Evolutionary conservation across 2,797 vertebrate species (phyloP).

Genomic region (Sebastes vulpes): DNA sequence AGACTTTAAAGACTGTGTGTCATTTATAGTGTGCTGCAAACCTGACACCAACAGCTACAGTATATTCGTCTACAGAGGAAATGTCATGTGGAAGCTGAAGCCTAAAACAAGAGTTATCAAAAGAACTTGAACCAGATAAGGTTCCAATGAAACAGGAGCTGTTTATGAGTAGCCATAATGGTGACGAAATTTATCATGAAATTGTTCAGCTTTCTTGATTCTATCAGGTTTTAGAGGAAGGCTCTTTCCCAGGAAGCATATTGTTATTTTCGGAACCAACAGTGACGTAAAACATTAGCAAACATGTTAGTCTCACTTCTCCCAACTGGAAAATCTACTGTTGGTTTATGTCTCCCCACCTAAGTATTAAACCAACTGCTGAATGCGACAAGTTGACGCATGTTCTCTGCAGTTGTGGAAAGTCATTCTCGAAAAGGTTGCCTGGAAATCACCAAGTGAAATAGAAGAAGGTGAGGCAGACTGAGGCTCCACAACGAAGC

Average conservation of each 20-base stretch:
- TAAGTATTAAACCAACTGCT: slow-evolving; percentile 21
- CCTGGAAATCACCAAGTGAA: slow-evolving; percentile 29
- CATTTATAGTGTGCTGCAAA: not conserved
- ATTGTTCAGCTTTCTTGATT: not conserved
- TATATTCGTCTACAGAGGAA: not conserved
- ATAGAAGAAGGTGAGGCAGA: slow-evolving; percentile 2
- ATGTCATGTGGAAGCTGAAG: not conserved
- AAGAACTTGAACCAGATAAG: not conserved
- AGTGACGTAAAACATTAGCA: not conserved
- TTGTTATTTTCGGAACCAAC: not conserved
- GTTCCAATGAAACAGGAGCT: not conserved
- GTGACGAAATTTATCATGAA: not conserved
- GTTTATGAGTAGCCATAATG: not conserved
- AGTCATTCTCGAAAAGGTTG: not conserved
- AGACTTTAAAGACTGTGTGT: not conserved
- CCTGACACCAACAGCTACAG: not conserved
- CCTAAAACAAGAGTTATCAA: not conserved
- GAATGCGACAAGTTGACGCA: slow-evolving; percentile 33
- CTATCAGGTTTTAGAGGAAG: not conserved
- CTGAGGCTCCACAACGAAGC: not conserved
- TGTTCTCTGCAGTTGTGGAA: slow-evolving; percentile 17
- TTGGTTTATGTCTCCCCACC: slow-evolving; percentile 5
- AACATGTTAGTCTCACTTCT: not conserved
- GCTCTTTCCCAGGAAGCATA: not conserved
- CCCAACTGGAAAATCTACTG: slow-evolving; percentile 22